Evolutionary conservation across 2,888 invertebrate species (phyloP).

Genomic region (Galerucella nymphaeae): DNA sequence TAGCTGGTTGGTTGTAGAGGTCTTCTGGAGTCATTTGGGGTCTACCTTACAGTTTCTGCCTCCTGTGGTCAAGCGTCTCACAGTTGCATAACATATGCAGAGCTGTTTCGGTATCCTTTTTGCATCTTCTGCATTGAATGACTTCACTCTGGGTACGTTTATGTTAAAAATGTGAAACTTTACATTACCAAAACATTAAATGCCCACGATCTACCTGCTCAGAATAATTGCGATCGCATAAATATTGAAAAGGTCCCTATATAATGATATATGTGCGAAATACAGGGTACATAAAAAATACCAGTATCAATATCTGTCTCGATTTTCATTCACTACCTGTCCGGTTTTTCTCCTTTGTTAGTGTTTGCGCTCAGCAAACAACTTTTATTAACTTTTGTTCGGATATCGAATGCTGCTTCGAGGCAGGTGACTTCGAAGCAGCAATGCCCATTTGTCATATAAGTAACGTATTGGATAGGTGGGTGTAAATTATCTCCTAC

Average conservation of each 20-base stretch:
- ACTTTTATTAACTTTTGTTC: constrained; percentile 45
- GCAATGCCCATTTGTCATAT: constrained; percentile 44
- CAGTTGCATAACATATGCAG: no score
- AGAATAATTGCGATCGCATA: background rate
- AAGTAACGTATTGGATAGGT: constrained; percentile 41
- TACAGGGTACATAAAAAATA: background rate
- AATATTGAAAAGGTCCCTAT: background rate
- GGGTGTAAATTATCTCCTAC: constrained; percentile 46
- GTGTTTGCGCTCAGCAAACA: constrained; percentile 47
- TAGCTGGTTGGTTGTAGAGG: no score
- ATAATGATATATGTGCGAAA: background rate
- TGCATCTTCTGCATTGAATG: no score
- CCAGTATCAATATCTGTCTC: constrained; percentile 21
- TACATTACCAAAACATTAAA: no score
- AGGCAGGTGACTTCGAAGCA: constrained; percentile 26
- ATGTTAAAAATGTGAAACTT: no score
- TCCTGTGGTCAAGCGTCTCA: no score
- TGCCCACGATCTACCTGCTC: background rate
- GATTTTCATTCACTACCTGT: constrained; percentile 17
- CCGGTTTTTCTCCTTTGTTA: constrained; percentile 26
- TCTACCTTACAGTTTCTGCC: no score
- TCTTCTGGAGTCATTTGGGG: no score
- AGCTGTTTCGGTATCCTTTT: no score
- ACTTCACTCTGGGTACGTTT: no score
- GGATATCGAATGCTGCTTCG: constrained; percentile 25